Conservation (phyloP, 2,797 vertebrate genomes). For the Gymnopithys bicolor region DNA sequence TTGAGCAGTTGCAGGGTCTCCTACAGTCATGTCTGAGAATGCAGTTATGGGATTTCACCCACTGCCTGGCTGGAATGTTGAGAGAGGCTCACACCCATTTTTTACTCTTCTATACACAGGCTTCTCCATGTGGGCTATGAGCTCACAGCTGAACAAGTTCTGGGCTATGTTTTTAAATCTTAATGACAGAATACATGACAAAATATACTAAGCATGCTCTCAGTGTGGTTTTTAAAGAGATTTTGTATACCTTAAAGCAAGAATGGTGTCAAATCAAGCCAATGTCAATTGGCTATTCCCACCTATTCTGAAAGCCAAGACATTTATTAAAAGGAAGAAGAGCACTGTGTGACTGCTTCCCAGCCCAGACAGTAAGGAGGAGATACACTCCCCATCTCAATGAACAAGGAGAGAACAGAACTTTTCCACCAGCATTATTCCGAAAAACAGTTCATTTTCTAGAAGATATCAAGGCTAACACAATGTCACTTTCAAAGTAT, state of each 20-base stretch:
- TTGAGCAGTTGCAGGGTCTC: neutral
- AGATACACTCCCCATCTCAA: neutral
- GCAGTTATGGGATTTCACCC: neutral
- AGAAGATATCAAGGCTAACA: neutral
- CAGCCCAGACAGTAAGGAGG: neutral
- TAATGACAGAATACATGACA: neutral
- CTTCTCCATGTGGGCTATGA: neutral
- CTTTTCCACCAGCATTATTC: neutral
- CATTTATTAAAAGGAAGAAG: neutral
- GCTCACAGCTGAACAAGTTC: neutral
- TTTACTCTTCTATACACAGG: neutral
- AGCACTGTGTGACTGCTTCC: neutral
- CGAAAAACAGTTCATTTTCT: neutral
- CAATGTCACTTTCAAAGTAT: neutral
- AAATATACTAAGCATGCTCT: neutral
- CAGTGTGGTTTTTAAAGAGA: neutral
- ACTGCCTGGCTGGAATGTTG: neutral
- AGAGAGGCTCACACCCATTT: neutral
- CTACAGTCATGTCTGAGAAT: neutral
- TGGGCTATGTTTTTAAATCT: neutral
- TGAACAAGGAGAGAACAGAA: neutral
- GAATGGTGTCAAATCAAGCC: neutral
- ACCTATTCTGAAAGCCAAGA: neutral
- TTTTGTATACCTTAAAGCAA: neutral
- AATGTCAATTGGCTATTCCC: neutral